A percentile compares a stretch with the other conserved stretches of the same genome.
phyloP scores from a whole-genome alignment of 2,888 invertebrate species.

The Drosophila atroscutellata region DNA sequence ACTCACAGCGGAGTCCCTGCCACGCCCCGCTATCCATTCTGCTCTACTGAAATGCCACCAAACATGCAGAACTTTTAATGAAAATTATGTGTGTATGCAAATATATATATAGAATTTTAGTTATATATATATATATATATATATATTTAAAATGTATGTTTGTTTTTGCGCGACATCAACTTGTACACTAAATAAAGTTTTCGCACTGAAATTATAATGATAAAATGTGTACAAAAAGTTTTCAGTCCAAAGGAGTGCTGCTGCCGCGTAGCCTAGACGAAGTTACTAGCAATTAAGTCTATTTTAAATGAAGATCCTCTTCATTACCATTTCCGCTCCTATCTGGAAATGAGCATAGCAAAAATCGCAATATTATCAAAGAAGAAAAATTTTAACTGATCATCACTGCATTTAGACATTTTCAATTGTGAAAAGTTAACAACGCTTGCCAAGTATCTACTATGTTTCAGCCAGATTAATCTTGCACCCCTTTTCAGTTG shows the following conservation, averaged over 20 bases:
- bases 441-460: not conserved
- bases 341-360: not conserved
- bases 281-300: conserved; percentile 9
- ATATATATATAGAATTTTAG: conserved; percentile 1
- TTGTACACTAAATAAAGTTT: conserved; percentile 42
- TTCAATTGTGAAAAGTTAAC: not conserved
- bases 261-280: not conserved
- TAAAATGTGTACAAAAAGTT: conserved; percentile 53
- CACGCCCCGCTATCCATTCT: conserved; percentile 4
- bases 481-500: not conserved
- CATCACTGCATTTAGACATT: not conserved
- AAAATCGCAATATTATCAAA: not conserved
- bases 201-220: conserved; percentile 61
- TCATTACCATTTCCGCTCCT: not conserved
- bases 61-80: conserved; percentile 66
- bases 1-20: conserved; percentile 1
- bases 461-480: conserved; percentile 13
- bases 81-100: conserved; percentile 45
- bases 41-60: conserved; percentile 3
- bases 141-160: not conserved
- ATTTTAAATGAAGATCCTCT: not conserved
- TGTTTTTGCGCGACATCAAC: conserved; percentile 19
- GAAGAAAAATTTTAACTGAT: not conserved
- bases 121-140: not conserved
- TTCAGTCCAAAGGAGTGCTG: conserved; percentile 5